A percentile compares a stretch with the other conserved stretches of the same genome.
These are phyloP conservation scores for Antitype chi DNA, from an alignment of 2,888 invertebrate species.

Conservation along the genomic window DNA sequence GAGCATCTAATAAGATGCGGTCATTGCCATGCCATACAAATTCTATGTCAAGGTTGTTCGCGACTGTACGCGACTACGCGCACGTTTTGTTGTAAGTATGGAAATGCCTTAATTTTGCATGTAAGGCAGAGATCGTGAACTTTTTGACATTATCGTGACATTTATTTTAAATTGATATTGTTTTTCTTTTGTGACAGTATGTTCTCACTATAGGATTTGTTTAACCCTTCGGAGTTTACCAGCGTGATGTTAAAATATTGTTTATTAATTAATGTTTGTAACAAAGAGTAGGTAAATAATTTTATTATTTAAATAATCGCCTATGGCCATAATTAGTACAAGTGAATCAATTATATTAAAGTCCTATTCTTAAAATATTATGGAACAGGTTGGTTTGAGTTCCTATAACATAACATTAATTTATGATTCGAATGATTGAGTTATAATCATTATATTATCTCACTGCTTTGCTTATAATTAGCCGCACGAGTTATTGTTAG, in stretches of 20 bases:
- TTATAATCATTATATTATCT: conserved; percentile 8
- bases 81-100: conserved; percentile 33
- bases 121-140: conserved; percentile 18
- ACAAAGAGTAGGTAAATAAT: neutral
- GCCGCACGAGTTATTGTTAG: neutral
- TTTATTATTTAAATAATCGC: neutral
- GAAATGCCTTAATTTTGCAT: conserved; percentile 47
- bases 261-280: neutral
- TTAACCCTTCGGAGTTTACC: neutral
- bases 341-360: neutral
- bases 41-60: conserved; percentile 61
- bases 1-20: conserved; percentile 46
- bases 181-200: neutral
- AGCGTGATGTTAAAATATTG: too few relatives aligned
- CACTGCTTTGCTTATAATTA: conserved; percentile 1
- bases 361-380: neutral
- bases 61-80: conserved; percentile 16
- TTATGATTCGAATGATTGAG: neutral
- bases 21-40: conserved; percentile 57
- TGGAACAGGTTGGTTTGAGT: neutral
- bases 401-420: neutral
- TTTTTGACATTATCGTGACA: conserved; percentile 21
- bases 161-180: neutral
- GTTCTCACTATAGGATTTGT: too few relatives aligned
- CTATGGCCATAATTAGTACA: neutral